These are phyloP conservation scores for Rafetus swinhoei DNA, from an alignment of 2,113 vertebrate species.

Conservation along the genomic window DNA sequence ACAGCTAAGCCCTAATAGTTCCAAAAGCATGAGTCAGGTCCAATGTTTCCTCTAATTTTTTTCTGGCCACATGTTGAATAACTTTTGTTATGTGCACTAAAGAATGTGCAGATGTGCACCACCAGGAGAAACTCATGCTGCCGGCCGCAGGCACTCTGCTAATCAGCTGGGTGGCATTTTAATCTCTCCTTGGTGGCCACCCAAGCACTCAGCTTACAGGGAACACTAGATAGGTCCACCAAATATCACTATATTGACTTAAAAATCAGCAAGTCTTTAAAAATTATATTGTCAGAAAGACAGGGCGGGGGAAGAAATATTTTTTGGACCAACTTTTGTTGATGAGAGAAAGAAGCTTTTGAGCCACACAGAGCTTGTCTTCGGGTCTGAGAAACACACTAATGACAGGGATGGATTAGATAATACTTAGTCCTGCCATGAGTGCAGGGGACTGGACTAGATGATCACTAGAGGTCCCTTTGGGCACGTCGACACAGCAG, in stretches of 20 bases:
- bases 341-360: neutral
- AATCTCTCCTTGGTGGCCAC: no score
- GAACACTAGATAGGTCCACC: neutral
- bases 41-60: neutral
- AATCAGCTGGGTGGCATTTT: no score
- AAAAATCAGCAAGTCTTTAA: neutral
- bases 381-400: neutral
- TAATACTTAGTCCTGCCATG: no score
- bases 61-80: no score
- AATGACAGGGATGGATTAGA: neutral
- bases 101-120: no score
- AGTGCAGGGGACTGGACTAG: no score
- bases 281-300: neutral
- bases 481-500: no score
- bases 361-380: neutral
- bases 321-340: neutral
- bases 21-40: neutral
- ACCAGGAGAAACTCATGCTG: no score
- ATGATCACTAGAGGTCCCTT: no score
- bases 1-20: slow-evolving; percentile 5
- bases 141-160: no score
- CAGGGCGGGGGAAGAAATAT: neutral
- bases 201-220: no score
- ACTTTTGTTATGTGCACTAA: no score
- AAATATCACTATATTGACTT: neutral